Evolutionary conservation across 35 echinoderm and acorn worm species (phyloP).

Genomic region (Diadema setosum): DNA sequence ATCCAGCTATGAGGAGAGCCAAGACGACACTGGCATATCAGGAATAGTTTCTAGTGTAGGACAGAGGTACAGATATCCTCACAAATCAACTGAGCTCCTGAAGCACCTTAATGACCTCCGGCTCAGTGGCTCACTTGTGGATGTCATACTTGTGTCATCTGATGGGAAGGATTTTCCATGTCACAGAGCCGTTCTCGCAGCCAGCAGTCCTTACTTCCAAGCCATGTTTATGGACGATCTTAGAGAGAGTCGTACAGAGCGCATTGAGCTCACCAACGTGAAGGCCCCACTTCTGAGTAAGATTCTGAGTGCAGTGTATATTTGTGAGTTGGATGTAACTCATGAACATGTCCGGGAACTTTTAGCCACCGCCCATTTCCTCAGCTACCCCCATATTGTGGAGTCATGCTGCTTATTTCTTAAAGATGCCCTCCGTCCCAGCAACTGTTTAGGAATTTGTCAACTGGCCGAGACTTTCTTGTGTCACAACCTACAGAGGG

Average conservation of each 20-base stretch:
- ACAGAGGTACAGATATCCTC: background rate
- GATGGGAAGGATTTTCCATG: slow-evolving; percentile 55
- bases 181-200: slow-evolving; percentile 70
- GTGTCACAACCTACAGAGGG: background rate
- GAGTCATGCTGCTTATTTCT: slow-evolving; percentile 53
- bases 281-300: background rate
- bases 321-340: slow-evolving; percentile 25
- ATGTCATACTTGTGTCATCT: slow-evolving; percentile 42
- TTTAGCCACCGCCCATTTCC: slow-evolving; percentile 40
- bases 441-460: slow-evolving; percentile 61
- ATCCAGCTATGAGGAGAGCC: background rate
- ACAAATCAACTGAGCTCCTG: slow-evolving; percentile 21
- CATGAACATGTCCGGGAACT: slow-evolving; percentile 34
- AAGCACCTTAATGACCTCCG: background rate
- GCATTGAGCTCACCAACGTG: slow-evolving; percentile 37
- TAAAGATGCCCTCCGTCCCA: background rate
- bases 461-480: slow-evolving; percentile 29
- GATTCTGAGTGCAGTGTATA: slow-evolving; percentile 64
- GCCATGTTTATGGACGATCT: slow-evolving; percentile 58
- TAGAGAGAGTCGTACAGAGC: background rate
- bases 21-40: background rate
- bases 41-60: too few relatives aligned
- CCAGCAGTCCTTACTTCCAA: slow-evolving; percentile 84
- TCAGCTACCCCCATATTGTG: slow-evolving; percentile 52
- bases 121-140: slow-evolving; percentile 21